Base-by-base conservation (phyloP, 2,888 invertebrate species). In the Sarcophaga rosellei region DNA sequence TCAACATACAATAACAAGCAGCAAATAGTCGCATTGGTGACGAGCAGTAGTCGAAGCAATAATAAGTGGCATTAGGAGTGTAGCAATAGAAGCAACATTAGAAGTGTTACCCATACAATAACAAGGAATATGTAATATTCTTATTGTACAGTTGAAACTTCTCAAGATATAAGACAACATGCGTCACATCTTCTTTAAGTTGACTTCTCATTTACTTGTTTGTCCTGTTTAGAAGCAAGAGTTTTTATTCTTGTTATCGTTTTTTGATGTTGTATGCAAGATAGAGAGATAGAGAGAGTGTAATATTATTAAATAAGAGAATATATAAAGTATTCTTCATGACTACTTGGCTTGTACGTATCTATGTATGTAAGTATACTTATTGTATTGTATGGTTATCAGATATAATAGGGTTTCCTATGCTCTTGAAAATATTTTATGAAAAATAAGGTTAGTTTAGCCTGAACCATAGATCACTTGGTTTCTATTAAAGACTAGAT, bases 121-220 rank as follows among this genome's bases (percentile, higher is more conserved):
- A 79, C 59, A 75, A 74, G 45, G 10, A 35, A 35, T 12, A 53
- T 15, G 17, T 17, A 65, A 78, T 74, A 47, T 57, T 15, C 5
- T 35, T 35, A 35, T 35, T 35, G 44, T 72, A 44, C 20, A 78
- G 81, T 59, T 85, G 69, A 65, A 47, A 75, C 63, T 53, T 74
- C 78, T 70, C 66, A 70, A 81, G 84, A 79, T 72, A 76, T 66
- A 53, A 15, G 70, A 85, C 75, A 82, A 66, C 79, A 82, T 82
- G 79, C 72, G 75, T 79, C 79, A 68, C 68, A 72, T 76, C 65
- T 79, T 76, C 70, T 82, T 76, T 69, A 11, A 45, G 44, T 79
- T 78, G 75, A 75, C 63, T 81, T 82, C 73, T 82, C 73, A 84
- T 53, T 66, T 80, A 68, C 44, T 66, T 73, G 76, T 35, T 35